These are phyloP conservation scores for Procambarus clarkii DNA, from an alignment of 1,140 invertebrate genomes.

Conservation along the genomic window DNA sequence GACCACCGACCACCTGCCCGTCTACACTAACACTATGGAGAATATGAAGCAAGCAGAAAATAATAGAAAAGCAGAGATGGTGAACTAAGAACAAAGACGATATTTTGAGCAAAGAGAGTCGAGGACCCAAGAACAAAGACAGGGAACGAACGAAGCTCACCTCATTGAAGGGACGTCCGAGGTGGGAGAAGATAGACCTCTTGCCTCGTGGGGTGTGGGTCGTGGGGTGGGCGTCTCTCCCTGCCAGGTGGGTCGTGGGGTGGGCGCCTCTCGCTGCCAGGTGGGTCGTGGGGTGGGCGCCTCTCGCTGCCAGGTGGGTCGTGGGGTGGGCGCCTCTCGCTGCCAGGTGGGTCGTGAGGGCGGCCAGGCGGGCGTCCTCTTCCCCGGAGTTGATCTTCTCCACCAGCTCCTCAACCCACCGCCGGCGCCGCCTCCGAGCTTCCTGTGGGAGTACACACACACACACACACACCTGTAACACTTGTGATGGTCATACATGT, in stretches of 20 bases:
- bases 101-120: not conserved
- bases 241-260: not conserved
- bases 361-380: slow-evolving; percentile 43
- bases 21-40: no score
- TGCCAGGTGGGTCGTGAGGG: slow-evolving; percentile 16
- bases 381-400: slow-evolving; percentile 35
- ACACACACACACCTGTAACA: no score
- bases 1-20: no score
- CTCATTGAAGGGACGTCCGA: slow-evolving; percentile 20
- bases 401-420: slow-evolving; percentile 47
- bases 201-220: not conserved
- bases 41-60: no score
- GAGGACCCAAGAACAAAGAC: not conserved
- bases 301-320: not conserved
- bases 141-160: not conserved
- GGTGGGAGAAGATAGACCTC: slow-evolving; percentile 33
- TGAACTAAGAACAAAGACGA: no score
- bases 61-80: no score
- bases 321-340: no score
- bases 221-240: not conserved
- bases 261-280: not conserved
- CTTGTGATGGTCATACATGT: no score
- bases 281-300: no score
- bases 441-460: slow-evolving; percentile 23
- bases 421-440: slow-evolving; percentile 26